Evolutionary conservation across 2,113 vertebrate species (phyloP).

Genomic region (Megaleporinus macrocephalus): DNA sequence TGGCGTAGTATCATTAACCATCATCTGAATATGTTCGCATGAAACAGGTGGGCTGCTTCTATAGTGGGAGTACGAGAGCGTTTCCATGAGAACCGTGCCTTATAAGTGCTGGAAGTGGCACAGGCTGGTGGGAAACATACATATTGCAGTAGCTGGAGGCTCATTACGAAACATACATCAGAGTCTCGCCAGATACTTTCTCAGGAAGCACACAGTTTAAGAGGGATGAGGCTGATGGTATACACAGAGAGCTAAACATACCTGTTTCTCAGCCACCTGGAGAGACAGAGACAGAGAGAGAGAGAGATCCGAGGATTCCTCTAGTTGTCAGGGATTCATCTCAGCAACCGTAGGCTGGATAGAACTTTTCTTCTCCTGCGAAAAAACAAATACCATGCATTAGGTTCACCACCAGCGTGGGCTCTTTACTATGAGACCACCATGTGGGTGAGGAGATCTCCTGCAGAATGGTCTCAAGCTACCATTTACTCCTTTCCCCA

Average conservation of each 20-base stretch:
- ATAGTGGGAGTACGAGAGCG: conserved; percentile 54
- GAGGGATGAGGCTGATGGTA: background rate
- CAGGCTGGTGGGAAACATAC: conserved; percentile 19
- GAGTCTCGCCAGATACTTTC: background rate
- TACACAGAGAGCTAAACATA: conserved; percentile 8
- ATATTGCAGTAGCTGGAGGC: background rate
- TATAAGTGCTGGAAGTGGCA: conserved; percentile 47
- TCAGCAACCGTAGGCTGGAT: background rate
- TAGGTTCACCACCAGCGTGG: background rate
- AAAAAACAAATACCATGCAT: background rate
- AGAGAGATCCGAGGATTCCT: background rate
- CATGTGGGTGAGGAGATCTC: background rate
- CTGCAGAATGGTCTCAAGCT: too few relatives aligned
- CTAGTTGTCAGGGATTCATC: conserved; percentile 41
- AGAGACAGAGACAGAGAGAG: conserved; percentile 25
- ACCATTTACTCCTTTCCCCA: too few relatives aligned
- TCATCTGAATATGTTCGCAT: conserved; percentile 39
- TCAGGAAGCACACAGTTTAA: background rate
- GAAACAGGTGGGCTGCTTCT: conserved; percentile 60
- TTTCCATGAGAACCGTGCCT: conserved; percentile 59
- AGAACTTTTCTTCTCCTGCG: conserved; percentile 17
- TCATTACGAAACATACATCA: conserved; percentile 14
- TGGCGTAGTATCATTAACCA: conserved; percentile 30
- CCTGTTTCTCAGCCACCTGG: conserved; percentile 32
- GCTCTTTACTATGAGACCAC: background rate